Evolutionary conservation across 2,113 vertebrate genomes (phyloP).

Genomic region (Mobula hypostoma): DNA sequence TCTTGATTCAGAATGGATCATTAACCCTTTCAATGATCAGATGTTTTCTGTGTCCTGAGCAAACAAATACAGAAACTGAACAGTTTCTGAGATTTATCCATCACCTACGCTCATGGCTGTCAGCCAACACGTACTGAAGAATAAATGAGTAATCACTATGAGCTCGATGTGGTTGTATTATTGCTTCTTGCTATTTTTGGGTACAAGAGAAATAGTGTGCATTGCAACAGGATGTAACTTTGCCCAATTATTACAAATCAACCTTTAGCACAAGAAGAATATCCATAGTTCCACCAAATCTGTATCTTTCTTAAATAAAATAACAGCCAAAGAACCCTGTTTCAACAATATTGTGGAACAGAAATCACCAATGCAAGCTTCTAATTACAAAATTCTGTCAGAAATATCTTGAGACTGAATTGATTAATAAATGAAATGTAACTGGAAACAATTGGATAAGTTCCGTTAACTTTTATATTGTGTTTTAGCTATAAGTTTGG

Average conservation of each 20-base stretch:
- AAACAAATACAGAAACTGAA: neutral
- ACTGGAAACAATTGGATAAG: too few species aligned
- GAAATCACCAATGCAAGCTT: too few species aligned
- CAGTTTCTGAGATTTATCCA: neutral
- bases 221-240: too few species aligned
- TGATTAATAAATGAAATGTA: neutral
- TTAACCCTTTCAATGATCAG: neutral
- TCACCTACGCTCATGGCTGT: neutral
- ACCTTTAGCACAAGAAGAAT: neutral
- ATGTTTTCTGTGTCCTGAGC: neutral
- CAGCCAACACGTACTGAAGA: neutral
- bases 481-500: neutral
- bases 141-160: neutral
- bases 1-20: neutral
- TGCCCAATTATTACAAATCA: too few species aligned
- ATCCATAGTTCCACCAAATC: neutral
- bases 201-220: neutral
- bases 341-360: too few species aligned
- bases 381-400: too few species aligned
- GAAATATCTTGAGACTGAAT: too few species aligned
- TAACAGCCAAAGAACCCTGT: too few species aligned
- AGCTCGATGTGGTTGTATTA: neutral
- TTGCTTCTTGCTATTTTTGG: neutral
- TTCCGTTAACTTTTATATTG: neutral
- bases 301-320: neutral